Evolutionary conservation across 2,113 vertebrate species (phyloP).

Genomic region (Spea bombifrons): DNA sequence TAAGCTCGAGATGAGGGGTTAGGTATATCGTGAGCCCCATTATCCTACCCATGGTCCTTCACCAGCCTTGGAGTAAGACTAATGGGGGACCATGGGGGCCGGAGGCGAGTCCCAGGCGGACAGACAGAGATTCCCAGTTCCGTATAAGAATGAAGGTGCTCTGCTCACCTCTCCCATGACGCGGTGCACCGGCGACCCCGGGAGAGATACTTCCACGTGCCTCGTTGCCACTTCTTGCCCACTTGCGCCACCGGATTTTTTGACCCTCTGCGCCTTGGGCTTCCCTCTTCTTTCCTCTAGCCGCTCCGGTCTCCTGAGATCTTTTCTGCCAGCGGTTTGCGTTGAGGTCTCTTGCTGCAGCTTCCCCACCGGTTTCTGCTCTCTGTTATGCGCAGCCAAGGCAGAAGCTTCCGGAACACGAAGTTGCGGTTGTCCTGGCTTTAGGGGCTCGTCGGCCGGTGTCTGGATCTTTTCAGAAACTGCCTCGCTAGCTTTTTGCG

Average conservation of each 20-base stretch:
- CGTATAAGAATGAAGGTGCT: too few species aligned
- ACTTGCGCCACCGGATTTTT: not conserved
- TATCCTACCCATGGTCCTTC: too few species aligned
- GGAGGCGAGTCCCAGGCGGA: too few species aligned
- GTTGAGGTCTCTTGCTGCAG: slow-evolving; percentile 6
- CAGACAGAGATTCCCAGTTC: too few species aligned
- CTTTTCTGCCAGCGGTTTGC: not conserved
- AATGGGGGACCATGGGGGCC: too few species aligned
- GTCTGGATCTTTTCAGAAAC: too few species aligned
- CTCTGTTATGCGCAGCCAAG: not conserved
- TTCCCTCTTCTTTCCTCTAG: not conserved
- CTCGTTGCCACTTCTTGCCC: not conserved
- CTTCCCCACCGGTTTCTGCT: slow-evolving; percentile 7
- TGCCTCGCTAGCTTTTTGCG: not conserved
- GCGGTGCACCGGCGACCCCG: slow-evolving; percentile 60
- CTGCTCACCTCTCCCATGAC: slow-evolving; percentile 66
- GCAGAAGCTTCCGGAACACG: slow-evolving; percentile 7
- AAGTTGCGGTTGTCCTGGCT: not conserved
- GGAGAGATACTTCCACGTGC: slow-evolving; percentile 26
- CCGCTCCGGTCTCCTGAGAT: not conserved
- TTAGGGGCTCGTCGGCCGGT: not conserved
- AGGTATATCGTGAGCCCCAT: too few species aligned
- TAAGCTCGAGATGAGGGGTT: too few species aligned
- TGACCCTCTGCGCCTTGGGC: not conserved
- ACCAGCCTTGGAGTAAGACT: too few species aligned